phyloP scores from a whole-genome alignment of 2,113 vertebrate genomes.

The Chlamydotis undulata region DNA sequence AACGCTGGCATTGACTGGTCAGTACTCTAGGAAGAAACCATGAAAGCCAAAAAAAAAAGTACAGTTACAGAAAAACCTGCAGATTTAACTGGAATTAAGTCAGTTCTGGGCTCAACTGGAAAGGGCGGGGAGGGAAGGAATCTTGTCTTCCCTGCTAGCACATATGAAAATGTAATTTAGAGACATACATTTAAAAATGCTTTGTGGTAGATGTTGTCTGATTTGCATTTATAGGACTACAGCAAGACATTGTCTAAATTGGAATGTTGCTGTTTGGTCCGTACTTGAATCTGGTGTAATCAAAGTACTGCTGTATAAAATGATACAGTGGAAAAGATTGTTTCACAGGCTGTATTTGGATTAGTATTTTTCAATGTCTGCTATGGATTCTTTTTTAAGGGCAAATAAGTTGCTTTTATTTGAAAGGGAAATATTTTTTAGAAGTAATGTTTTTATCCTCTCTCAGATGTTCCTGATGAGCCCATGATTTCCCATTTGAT shows the following conservation, averaged over 20 bases:
- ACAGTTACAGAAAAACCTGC: too few relatives aligned
- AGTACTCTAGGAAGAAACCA: not conserved
- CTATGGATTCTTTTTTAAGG: not conserved
- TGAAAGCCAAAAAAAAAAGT: not conserved
- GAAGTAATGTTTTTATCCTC: not conserved
- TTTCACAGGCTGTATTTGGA: not conserved
- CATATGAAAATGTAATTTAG: not conserved
- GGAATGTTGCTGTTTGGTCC: not conserved
- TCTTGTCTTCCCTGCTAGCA: not conserved
- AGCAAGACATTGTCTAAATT: not conserved
- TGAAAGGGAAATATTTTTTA: not conserved
- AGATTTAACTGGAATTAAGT: not conserved
- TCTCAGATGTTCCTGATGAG: not conserved
- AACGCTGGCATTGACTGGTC: not conserved
- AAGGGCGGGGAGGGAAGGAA: not conserved
- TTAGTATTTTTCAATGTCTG: not conserved
- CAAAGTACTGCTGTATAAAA: not conserved
- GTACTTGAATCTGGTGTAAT: not conserved
- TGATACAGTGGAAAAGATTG: not conserved
- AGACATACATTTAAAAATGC: not conserved
- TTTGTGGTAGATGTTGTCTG: not conserved
- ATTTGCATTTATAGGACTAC: not conserved
- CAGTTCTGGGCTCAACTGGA: not conserved
- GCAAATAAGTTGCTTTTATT: not conserved
- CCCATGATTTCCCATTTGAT: not conserved